Evolutionary conservation across 2,888 invertebrate genomes (phyloP).

Genomic region (Melanchra persicariae): DNA sequence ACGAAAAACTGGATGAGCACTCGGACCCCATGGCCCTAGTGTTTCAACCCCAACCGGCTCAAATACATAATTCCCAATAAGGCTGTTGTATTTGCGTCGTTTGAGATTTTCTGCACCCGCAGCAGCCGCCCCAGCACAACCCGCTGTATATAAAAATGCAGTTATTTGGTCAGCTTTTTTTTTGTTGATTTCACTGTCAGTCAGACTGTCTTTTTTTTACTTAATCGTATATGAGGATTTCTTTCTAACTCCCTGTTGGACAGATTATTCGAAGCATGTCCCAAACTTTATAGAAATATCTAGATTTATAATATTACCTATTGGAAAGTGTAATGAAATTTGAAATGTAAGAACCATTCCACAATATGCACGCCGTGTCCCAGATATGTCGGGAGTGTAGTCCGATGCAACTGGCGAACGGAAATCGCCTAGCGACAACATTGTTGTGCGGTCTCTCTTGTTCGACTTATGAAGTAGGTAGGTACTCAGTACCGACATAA

Average conservation of each 20-base stretch:
- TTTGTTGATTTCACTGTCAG: background rate
- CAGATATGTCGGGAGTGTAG: slow-evolving; percentile 84
- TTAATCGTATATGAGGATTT: background rate
- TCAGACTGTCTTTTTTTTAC: background rate
- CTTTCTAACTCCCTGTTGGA: background rate
- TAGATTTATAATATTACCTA: background rate
- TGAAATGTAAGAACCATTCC: slow-evolving; percentile 63
- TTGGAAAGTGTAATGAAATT: slow-evolving; percentile 27
- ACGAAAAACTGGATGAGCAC: too few relatives aligned
- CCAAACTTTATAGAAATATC: slow-evolving; percentile 17
- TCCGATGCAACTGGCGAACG: slow-evolving; percentile 82
- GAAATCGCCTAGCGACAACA: slow-evolving; percentile 89
- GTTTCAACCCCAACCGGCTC: too few relatives aligned
- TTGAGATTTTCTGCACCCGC: too few relatives aligned
- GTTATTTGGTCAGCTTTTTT: background rate
- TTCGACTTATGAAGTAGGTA: slow-evolving; percentile 66
- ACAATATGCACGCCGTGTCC: slow-evolving; percentile 79
- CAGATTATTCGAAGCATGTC: slow-evolving; percentile 10
- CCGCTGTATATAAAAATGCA: background rate
- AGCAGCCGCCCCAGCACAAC: too few relatives aligned
- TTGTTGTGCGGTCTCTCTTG: slow-evolving; percentile 83
- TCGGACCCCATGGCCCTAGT: too few relatives aligned
- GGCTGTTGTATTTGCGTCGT: too few relatives aligned
- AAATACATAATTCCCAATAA: too few relatives aligned
- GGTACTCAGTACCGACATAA: slow-evolving; percentile 43